These are phyloP conservation scores for Bombus confusus DNA, from an alignment of 1,140 invertebrate genomes.

Conservation along the genomic window DNA sequence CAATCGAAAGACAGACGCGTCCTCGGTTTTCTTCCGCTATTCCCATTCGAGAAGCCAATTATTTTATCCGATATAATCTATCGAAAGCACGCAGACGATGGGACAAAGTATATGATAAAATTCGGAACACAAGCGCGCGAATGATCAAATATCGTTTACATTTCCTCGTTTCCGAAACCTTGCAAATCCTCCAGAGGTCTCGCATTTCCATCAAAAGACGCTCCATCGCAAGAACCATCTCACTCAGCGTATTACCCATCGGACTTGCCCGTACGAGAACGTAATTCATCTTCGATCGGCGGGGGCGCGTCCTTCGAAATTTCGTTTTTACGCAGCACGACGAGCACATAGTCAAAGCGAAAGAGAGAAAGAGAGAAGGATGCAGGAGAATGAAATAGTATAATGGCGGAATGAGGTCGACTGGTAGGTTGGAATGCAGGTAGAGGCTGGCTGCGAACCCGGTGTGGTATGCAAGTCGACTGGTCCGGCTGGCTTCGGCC, in stretches of 20 bases:
- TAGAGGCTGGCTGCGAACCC: constrained; percentile 71
- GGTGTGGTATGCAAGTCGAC: constrained; percentile 70
- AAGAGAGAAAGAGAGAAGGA: constrained; percentile 46
- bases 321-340: neutral
- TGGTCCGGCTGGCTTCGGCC: constrained; percentile 48
- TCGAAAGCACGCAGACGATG: too few relatives aligned
- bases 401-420: constrained; percentile 78
- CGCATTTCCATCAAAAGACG: too few relatives aligned
- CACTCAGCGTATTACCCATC: neutral
- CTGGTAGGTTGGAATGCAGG: constrained; percentile 78
- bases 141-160: too few relatives aligned
- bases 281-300: neutral
- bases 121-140: too few relatives aligned
- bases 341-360: constrained; percentile 54
- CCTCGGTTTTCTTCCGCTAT: neutral
- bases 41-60: neutral
- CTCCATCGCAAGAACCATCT: too few relatives aligned
- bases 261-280: neutral
- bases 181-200: too few relatives aligned
- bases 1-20: neutral
- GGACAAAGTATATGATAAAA: too few relatives aligned
- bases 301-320: constrained; percentile 3
- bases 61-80: neutral
- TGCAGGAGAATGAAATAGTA: constrained; percentile 74
- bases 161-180: too few relatives aligned